phyloP scores from a whole-genome alignment of 1,140 invertebrate species.

The Linepithema humile region DNA sequence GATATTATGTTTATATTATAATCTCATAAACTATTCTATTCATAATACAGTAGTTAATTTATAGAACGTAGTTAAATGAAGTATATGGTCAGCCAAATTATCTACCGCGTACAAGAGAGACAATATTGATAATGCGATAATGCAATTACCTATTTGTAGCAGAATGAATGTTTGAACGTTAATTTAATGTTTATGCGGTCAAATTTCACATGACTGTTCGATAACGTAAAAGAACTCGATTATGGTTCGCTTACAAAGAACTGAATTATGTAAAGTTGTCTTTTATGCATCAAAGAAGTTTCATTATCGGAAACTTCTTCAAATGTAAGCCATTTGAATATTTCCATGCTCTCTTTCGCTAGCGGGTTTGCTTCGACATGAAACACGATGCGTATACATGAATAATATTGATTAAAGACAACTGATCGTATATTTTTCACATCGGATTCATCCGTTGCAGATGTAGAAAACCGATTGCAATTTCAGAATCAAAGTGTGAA shows the following conservation, averaged over 20 bases:
- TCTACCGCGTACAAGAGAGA: not conserved
- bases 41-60: constrained; percentile 5
- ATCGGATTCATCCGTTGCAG: too few species aligned
- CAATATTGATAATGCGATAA: not conserved
- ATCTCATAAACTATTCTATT: not conserved
- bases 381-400: not conserved
- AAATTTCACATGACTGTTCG: constrained; percentile 4
- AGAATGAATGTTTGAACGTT: constrained; percentile 7
- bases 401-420: constrained; percentile 50
- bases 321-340: constrained; percentile 23
- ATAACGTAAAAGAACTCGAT: constrained; percentile 1
- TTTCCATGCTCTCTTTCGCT: not conserved
- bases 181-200: not conserved
- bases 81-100: constrained; percentile 4
- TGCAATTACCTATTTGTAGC: not conserved
- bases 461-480: too few species aligned
- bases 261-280: constrained; percentile 43
- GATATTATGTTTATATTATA: not conserved
- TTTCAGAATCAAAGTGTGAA: too few species aligned
- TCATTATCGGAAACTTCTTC: constrained; percentile 54
- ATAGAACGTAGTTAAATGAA: not conserved
- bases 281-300: constrained; percentile 43
- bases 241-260: not conserved
- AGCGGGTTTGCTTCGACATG: not conserved
- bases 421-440: too few species aligned